phyloP scores from a whole-genome alignment of 2,797 vertebrate genomes.

The Cryptoprocta ferox region DNA sequence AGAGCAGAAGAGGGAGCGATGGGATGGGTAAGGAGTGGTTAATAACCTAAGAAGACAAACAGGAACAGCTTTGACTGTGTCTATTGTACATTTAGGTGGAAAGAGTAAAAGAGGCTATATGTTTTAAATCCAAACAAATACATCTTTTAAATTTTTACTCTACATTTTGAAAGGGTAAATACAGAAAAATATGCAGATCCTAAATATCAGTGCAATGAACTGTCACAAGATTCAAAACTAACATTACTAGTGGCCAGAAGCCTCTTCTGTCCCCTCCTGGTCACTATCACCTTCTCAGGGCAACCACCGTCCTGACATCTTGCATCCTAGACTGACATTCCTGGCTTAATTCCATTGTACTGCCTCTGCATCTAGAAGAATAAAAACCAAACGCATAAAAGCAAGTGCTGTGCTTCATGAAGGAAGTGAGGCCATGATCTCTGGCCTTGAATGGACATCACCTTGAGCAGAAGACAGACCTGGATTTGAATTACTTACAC shows the following conservation, averaged over 20 bases:
- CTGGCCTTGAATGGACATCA: fast-evolving
- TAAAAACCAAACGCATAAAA: neutral
- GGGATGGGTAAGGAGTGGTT: fast-evolving
- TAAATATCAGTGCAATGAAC: neutral
- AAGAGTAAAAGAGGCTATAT: neutral
- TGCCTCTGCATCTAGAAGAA: neutral
- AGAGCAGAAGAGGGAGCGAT: neutral
- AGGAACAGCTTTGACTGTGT: fast-evolving
- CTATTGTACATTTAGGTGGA: too few species aligned
- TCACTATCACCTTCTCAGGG: neutral
- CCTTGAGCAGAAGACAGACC: neutral
- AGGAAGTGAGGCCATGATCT: neutral
- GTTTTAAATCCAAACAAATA: neutral
- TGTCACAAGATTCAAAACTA: neutral
- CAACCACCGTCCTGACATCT: neutral
- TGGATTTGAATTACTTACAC: neutral
- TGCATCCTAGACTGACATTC: neutral
- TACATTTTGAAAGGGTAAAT: neutral
- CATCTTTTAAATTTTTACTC: neutral
- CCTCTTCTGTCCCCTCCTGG: neutral
- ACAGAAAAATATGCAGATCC: neutral
- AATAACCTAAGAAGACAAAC: neutral
- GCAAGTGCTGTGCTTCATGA: fast-evolving
- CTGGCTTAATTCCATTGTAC: neutral
- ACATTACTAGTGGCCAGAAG: neutral